Evolutionary conservation across 2,888 invertebrate genomes (phyloP).

Genomic region (Mesorhabditis belari): DNA sequence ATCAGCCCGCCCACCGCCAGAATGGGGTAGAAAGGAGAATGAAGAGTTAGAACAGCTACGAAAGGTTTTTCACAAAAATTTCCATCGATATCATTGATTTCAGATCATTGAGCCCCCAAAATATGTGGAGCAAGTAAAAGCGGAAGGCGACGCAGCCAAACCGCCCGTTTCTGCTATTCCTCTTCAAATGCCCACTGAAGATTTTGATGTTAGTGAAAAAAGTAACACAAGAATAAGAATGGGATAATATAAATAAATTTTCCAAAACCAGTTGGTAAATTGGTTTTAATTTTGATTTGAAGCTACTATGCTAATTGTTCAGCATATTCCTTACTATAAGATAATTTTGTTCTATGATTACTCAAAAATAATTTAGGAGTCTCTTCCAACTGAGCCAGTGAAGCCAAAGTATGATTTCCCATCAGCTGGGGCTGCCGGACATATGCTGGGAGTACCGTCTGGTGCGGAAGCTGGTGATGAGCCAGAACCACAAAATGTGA

Average conservation of each 20-base stretch:
- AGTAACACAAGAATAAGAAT: no score
- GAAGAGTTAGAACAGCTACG: slow-evolving; percentile 52
- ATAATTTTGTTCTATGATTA: no score
- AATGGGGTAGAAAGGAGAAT: slow-evolving; percentile 52
- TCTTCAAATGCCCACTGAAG: slow-evolving; percentile 39
- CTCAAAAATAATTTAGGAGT: neutral
- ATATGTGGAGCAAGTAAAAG: slow-evolving; percentile 51
- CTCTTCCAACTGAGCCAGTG: neutral
- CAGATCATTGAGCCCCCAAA: slow-evolving; percentile 48
- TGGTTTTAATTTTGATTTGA: no score
- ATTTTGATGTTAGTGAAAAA: slow-evolving; percentile 15
- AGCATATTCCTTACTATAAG: no score
- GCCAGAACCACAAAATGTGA: neutral
- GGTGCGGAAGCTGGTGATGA: neutral
- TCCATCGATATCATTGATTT: neutral
- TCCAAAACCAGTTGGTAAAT: no score
- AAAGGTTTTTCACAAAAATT: slow-evolving; percentile 1
- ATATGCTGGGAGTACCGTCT: neutral
- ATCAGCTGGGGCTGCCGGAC: neutral
- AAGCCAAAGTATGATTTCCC: neutral
- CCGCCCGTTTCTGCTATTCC: slow-evolving; percentile 49
- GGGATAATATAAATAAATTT: no score
- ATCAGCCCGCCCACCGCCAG: slow-evolving; percentile 49
- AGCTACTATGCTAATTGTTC: no score
- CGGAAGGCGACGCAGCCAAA: slow-evolving; percentile 48